phyloP scores from a whole-genome alignment of 1,140 invertebrate species.

The Nixonia krombeini region DNA sequence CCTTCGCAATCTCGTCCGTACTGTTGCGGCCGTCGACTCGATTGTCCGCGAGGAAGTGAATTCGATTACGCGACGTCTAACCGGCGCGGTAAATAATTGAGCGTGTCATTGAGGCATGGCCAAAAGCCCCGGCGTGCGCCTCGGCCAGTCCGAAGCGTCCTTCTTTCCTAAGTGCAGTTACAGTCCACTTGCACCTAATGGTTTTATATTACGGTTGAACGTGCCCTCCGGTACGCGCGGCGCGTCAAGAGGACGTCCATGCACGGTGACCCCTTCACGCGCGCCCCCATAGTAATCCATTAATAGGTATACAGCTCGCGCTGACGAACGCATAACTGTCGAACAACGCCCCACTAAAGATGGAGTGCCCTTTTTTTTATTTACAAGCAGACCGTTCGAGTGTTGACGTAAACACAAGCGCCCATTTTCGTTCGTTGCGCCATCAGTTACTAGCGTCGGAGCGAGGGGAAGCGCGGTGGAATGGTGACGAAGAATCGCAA shows the following conservation, averaged over 20 bases:
- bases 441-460: too few relatives aligned
- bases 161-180: conserved; percentile 18
- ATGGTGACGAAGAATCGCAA: too few relatives aligned
- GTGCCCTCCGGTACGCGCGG: conserved; percentile 18
- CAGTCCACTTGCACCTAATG: conserved; percentile 21
- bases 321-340: conserved; percentile 23
- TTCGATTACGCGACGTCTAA: neutral
- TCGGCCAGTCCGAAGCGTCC: neutral
- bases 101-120: neutral
- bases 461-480: too few relatives aligned
- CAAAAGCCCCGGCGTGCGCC: neutral
- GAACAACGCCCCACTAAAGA: conserved; percentile 18
- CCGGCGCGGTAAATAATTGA: neutral
- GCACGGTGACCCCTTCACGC: conserved; percentile 17
- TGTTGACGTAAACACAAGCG: conserved; percentile 6
- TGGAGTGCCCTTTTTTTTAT: conserved; percentile 11
- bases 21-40: too few relatives aligned
- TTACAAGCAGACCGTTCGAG: conserved; percentile 9
- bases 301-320: conserved; percentile 10
- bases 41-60: neutral
- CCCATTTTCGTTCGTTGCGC: neutral
- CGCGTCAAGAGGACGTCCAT: conserved; percentile 25
- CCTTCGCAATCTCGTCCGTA: too few relatives aligned
- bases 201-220: conserved; percentile 24
- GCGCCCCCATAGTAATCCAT: conserved; percentile 9